Evolutionary conservation across 1,140 invertebrate genomes (phyloP).

Genomic region (Mesaphorura yosii): DNA sequence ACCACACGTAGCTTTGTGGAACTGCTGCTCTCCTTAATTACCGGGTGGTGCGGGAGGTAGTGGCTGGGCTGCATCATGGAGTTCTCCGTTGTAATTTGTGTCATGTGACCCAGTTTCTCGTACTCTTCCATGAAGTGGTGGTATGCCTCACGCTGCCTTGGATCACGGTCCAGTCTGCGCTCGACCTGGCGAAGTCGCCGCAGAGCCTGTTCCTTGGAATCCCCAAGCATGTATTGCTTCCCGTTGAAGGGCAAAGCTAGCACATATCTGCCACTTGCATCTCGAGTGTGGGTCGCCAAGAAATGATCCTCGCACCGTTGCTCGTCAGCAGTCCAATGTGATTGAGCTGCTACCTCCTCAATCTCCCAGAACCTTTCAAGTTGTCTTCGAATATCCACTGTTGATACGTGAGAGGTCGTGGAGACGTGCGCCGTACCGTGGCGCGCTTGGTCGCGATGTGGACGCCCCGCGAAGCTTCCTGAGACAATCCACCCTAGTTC

Average conservation of each 20-base stretch:
- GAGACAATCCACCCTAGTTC: conserved; percentile 3
- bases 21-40: conserved; percentile 24
- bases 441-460: background rate
- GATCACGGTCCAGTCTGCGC: conserved; percentile 17
- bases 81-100: conserved; percentile 9
- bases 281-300: conserved; percentile 16
- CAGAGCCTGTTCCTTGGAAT: conserved; percentile 20
- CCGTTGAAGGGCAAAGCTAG: conserved; percentile 31
- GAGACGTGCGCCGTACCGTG: too few relatives aligned
- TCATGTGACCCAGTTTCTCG: conserved; percentile 32
- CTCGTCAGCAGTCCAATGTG: conserved; percentile 15
- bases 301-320: conserved; percentile 31
- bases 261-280: conserved; percentile 24
- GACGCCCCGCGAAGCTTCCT: background rate
- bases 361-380: conserved; percentile 33
- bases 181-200: conserved; percentile 28
- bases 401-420: background rate
- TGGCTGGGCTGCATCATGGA: background rate
- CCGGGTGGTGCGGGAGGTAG: conserved; percentile 33
- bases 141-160: conserved; percentile 27
- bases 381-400: background rate
- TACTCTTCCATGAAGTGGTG: conserved; percentile 33
- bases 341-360: conserved; percentile 25
- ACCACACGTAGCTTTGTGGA: conserved; percentile 34
- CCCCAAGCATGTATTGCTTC: conserved; percentile 4